Percentiles rank a stretch among this genome's conserved stretches.
phyloP scores from a whole-genome alignment of 2,888 invertebrate species.

The Muscina levida region DNA sequence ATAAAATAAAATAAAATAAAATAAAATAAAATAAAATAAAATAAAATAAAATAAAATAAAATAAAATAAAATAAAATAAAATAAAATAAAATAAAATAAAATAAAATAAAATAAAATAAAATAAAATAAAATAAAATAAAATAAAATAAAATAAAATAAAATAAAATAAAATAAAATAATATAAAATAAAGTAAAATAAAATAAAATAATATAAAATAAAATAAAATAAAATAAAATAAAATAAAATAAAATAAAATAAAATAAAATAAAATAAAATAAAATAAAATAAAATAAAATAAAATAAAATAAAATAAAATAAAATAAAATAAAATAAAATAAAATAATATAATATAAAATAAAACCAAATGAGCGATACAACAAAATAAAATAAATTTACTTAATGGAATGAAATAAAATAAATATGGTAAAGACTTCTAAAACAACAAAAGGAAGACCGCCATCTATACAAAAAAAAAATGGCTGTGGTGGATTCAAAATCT shows the following conservation, averaged over 20 bases:
- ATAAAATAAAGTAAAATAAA: slow-evolving; percentile 2
- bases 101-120: background rate
- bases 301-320: slow-evolving; percentile 2
- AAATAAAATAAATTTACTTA: background rate
- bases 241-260: slow-evolving; percentile 2
- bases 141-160: background rate
- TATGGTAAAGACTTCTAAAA: too few species aligned
- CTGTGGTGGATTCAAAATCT: too few species aligned
- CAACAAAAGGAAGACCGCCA: too few species aligned
- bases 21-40: background rate
- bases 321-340: background rate
- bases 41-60: background rate
- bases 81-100: background rate
- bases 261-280: slow-evolving; percentile 1
- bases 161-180: background rate
- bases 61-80: background rate
- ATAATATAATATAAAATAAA: background rate
- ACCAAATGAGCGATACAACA: background rate
- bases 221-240: slow-evolving; percentile 5
- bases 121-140: background rate
- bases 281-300: slow-evolving; percentile 1
- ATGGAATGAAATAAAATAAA: background rate
- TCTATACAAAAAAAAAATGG: too few species aligned
- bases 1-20: background rate
- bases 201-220: slow-evolving; percentile 2